These are phyloP conservation scores for Priocnemis perturbator DNA, from an alignment of 2,888 invertebrate species.

Conservation along the genomic window DNA sequence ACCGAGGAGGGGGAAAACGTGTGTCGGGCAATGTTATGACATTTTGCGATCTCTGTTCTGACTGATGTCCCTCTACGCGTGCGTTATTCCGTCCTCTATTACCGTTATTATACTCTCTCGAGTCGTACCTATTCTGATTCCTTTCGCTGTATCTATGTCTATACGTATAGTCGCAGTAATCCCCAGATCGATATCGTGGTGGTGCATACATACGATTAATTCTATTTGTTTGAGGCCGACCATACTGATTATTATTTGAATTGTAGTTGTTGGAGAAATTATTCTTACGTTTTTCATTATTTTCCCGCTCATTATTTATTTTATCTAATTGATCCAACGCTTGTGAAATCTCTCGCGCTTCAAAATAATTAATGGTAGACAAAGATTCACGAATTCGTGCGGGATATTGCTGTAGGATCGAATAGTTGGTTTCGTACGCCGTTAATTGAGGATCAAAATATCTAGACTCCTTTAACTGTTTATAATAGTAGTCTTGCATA, in stretches of 20 bases:
- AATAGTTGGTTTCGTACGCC: background rate
- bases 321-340: background rate
- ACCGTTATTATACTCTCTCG: background rate
- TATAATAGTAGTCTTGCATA: constrained; percentile 1
- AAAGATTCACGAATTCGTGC: too few relatives aligned
- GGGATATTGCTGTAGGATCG: background rate
- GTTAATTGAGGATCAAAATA: background rate
- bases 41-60: background rate
- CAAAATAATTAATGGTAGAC: too few relatives aligned
- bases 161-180: too few relatives aligned
- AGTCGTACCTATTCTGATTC: background rate
- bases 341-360: background rate
- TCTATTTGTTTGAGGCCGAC: background rate
- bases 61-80: background rate
- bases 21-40: background rate
- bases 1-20: too few relatives aligned
- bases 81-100: background rate
- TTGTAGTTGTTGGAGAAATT: background rate
- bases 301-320: background rate
- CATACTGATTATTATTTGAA: background rate
- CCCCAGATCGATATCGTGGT: too few relatives aligned
- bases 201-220: background rate
- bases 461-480: background rate
- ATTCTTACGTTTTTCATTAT: too few relatives aligned
- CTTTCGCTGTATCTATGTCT: too few relatives aligned